Base-by-base conservation (phyloP, 1,140 invertebrate species). In the Lysiphlebus fabarum region DNA sequence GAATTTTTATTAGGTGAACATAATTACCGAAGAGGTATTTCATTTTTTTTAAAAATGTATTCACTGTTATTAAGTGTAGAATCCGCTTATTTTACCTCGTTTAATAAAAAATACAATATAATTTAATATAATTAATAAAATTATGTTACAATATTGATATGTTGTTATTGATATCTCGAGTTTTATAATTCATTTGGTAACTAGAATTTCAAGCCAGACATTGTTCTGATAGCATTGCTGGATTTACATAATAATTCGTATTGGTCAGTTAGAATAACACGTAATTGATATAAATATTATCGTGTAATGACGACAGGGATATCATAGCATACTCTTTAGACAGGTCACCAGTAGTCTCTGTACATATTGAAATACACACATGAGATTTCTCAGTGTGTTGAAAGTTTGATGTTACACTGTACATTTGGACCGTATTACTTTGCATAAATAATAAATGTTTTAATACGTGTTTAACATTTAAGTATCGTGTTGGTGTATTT, bases 261-360 rank as follows among this genome's bases (percentile, higher is more conserved):
- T 26, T 10, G 48, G 17, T 50, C 37, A 43, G 58, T 53, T 47
- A 45, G 51, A 61, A 65, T 53, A 57, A 65, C 65, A 62, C 63
- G 61, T 61, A 61, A 65, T 64, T 67, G 63, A 66, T 66, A 66
- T 66, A 66, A 64, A 64, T 64, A 66, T 64, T 58, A 55, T 34
- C 7, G 53, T 50, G 53, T 26, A 26, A 36, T 17, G 40, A 42
- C 10, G 44, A 49, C 14, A 26, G 50, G 51, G 43, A 53, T 26
- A 33, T 10, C 14, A 7, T 48, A 47, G 7, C 6, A 43, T 14
- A 26, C 12, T 47, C 12, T 44, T 26, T 26, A 26, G 10, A 12
- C 26, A 11, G 26, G 10, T n/a, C 34, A 14, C 53, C 26, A 37
- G 10, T 17, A 54, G 14, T 54, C 53, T 54, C 42, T 42, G 53